Evolutionary conservation across 2,797 vertebrate genomes (phyloP), one percentile per base, ranked within the genome.

Genomic region (Gila robusta): DNA sequence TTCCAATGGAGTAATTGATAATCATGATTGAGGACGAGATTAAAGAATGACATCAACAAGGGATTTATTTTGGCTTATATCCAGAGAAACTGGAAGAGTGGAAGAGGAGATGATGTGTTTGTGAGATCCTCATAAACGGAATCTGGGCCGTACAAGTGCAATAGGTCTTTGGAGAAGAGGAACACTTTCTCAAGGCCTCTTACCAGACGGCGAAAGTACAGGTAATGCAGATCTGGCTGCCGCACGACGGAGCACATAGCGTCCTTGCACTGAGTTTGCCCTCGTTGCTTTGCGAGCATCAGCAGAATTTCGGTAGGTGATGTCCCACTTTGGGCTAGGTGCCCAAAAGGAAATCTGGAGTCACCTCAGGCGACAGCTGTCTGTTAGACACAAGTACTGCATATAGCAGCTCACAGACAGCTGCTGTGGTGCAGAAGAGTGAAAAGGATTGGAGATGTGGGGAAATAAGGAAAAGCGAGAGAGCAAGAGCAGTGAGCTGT

Each of bases 71-170:
- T 79, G 47, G 37, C 9, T 76, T 14, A 12, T 56, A 35, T 21
- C 41, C 71, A 54, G 44, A 87, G 69, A 67, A 44, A 35, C 81
- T 66, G n/a, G 26, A 49, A 49, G 16, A 35, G 35, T 26, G 26
- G 77, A 82, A 79, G 32, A 54, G 35, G 35, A 44, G 49, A 16
- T 54, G 41, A 39, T 11, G 19, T 37, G 70, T 84, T 79, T 71
- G 32, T 79, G 76, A 86, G 83, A 79, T 80, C 66, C 47, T 52
- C 76, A 32, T 73, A 62, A 26, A 41, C 39, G 44, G 83, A 88
- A 91, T 91, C 88, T 91, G 86, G 91, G 90, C 66, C 86, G 69
- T 77, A 71, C 80, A 81, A 88, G 81, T 90, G 85, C 86, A 90
- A 78, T 74, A 77, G 73, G 70, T 62, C 87, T 87, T 87, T 32